Conservation (phyloP, 2,113 vertebrate genomes). For the Megaleporinus macrocephalus region DNA sequence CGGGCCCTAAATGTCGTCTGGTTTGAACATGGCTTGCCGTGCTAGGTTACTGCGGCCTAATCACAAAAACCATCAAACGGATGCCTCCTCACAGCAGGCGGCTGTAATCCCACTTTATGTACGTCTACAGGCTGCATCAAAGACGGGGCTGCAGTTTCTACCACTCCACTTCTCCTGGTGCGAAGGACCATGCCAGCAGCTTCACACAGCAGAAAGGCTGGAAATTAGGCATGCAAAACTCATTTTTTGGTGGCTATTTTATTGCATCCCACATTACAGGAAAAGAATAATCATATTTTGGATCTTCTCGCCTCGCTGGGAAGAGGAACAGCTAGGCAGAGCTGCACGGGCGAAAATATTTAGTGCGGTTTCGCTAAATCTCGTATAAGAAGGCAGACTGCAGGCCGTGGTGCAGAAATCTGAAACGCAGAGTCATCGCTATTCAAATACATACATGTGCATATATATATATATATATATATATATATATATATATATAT, state of each 20-base stretch:
- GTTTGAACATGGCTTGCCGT: neutral
- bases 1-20: neutral
- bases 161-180: neutral
- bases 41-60: slow-evolving; percentile 7
- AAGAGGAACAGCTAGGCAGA: neutral
- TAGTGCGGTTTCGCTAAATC: neutral
- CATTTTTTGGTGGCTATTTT: slow-evolving; percentile 30
- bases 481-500: too few relatives aligned
- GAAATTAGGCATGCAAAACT: slow-evolving; percentile 18
- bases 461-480: neutral
- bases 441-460: neutral
- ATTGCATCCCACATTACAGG: slow-evolving; percentile 14
- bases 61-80: slow-evolving; percentile 30
- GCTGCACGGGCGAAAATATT: neutral
- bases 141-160: neutral
- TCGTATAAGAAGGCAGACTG: neutral
- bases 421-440: neutral
- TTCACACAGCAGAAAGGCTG: slow-evolving; percentile 17
- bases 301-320: neutral
- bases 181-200: slow-evolving; percentile 19
- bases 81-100: slow-evolving; percentile 4
- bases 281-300: slow-evolving; percentile 19
- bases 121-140: neutral
- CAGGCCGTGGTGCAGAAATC: neutral
- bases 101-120: slow-evolving; percentile 10